Evolutionary conservation across 2,888 invertebrate genomes (phyloP), one percentile per base, ranked within the genome.

Genomic region (Perithous albicinctus): DNA sequence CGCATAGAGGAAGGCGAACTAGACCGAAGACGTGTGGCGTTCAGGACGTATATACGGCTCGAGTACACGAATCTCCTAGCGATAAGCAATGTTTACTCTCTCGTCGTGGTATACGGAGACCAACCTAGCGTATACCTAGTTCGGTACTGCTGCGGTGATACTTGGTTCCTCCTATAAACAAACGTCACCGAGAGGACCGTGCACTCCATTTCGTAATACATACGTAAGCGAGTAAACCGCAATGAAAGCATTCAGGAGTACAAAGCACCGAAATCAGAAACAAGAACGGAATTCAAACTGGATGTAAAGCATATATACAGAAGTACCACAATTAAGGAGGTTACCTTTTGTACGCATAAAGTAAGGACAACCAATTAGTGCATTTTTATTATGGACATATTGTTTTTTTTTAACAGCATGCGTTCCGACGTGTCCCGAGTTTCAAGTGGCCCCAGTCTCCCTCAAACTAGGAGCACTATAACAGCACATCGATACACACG

Each of bases 51-150:
- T 83, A 74, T 54, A n/a, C n/a, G n/a, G 56, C 73, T 63, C 54
- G 79, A 69, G 56, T 76, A 73, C n/a, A n/a, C 76, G 76, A 70
- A 82, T 79, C 72, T 84, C 76, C 69, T 54, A 70, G 73, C 76
- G 84, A 84, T 84, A 84, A 84, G 78, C 81, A 84, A 84, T 81
- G 81, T 84, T 84, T 84, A 84, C 81, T 70, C 69, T 81, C 59
- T 46, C 56, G 64, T 64, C 81, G 69, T 81, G 80, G 66, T 61
- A 59, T 8, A 32, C 59, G 18, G 32, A 32, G 35, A 59, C 35
- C 32, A 12, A 54, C 29, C n/a, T 8, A 15, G 15, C 59, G 51
- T 51, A 51, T 12, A n/a, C 29, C 56, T 56, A n/a, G 29, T 38
- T 23, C 38, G 26, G 54, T 29, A 48, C 48, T 15, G 5, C 20